Conservation (phyloP, 2,888 invertebrate species). For the Sesamia inferens region DNA sequence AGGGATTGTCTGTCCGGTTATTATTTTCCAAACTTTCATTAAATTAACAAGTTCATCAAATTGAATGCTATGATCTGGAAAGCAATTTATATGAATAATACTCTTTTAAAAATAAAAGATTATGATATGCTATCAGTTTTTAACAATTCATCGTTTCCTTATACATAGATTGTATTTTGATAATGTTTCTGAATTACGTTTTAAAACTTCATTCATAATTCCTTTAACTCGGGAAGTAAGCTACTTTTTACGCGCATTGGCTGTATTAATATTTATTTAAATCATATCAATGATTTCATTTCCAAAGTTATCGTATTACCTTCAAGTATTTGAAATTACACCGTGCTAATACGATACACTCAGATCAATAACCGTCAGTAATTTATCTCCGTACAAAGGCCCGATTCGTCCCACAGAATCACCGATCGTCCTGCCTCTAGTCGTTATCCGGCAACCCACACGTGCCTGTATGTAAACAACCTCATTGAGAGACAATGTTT, state of each 20-base stretch:
- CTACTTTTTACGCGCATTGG: neutral
- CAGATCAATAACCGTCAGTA: conserved; percentile 16
- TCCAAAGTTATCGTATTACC: neutral
- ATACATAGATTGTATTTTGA: conserved; percentile 2
- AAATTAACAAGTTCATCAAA: conserved; percentile 7
- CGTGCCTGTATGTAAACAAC: conserved; percentile 71
- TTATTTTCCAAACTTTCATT: conserved; percentile 25
- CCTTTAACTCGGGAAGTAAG: neutral
- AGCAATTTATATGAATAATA: conserved; percentile 13
- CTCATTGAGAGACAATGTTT: conserved; percentile 62
- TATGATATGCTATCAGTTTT: conserved; percentile 34
- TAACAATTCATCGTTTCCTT: conserved; percentile 16
- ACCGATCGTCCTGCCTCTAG: conserved; percentile 38
- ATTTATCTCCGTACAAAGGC: conserved; percentile 16
- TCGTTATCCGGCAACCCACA: conserved; percentile 60
- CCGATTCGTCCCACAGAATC: conserved; percentile 40
- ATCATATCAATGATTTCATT: neutral
- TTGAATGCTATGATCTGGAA: neutral
- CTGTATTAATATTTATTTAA: neutral
- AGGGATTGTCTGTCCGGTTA: conserved; percentile 28
- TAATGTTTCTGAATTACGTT: neutral
- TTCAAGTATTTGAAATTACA: too few species aligned
- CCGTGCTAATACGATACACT: too few species aligned
- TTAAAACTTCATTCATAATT: conserved; percentile 2
- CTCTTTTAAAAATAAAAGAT: conserved; percentile 24